These are phyloP conservation scores for Lithophane leautieri DNA, from an alignment of 2,888 invertebrate genomes.

Conservation along the genomic window DNA sequence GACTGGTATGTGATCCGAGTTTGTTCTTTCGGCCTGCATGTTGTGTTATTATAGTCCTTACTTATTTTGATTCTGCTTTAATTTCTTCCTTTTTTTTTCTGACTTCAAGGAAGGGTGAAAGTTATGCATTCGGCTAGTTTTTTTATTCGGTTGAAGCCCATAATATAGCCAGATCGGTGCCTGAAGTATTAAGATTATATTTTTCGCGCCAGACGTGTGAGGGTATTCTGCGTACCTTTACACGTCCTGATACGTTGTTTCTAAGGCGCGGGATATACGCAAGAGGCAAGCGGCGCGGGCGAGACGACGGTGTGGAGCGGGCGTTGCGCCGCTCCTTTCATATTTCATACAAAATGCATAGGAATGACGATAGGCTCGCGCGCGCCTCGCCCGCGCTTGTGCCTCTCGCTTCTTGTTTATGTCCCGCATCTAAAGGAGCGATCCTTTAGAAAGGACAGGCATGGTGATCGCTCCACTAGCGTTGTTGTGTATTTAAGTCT, in stretches of 20 bases:
- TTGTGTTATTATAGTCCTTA: no score
- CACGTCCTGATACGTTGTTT: not conserved
- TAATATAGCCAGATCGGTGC: not conserved
- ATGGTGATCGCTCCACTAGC: not conserved
- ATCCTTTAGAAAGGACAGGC: not conserved
- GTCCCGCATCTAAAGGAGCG: no score
- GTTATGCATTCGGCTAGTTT: not conserved
- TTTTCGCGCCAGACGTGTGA: not conserved
- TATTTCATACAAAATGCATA: no score
- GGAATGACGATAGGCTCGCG: no score
- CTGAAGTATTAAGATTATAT: not conserved
- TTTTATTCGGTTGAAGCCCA: not conserved
- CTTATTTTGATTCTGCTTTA: not conserved
- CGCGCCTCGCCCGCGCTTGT: no score
- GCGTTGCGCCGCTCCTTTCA: no score
- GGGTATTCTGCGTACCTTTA: not conserved
- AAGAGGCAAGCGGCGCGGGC: no score
- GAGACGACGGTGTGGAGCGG: no score
- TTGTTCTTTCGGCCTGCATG: no score
- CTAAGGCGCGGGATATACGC: no score
- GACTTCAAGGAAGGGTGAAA: no score
- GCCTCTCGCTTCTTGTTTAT: no score
- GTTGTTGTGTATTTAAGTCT: not conserved
- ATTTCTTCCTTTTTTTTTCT: not conserved
- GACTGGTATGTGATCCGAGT: conserved; percentile 81